Percentiles rank a stretch among this genome's conserved stretches.
These are phyloP conservation scores for Cliona cf. orientalis DNA, from an alignment of 37 sponge, comb jelly and placozoan genomes.

Conservation along the genomic window DNA sequence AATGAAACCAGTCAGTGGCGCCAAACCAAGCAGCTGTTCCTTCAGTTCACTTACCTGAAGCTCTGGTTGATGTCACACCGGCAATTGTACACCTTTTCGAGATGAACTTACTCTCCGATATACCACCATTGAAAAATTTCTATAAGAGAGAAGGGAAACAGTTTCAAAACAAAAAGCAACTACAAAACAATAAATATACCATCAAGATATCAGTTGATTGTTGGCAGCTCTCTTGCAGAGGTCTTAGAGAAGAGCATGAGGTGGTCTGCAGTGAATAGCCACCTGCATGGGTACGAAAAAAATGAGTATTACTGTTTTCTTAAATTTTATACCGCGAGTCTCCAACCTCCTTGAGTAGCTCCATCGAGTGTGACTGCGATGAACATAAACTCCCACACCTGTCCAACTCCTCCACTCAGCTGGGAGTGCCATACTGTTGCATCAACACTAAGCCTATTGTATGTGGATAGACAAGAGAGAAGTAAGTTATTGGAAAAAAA, in stretches of 20 bases:
- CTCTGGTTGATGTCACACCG: neutral
- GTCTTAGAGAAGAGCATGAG: slow-evolving; percentile 11
- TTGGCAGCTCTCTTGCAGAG: neutral
- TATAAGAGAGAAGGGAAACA: neutral
- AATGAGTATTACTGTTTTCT: neutral
- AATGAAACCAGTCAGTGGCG: neutral
- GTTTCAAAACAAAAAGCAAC: neutral
- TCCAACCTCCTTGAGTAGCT: slow-evolving; percentile 11
- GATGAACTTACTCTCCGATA: neutral
- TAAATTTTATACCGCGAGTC: neutral
- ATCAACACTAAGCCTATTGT: slow-evolving; percentile 3
- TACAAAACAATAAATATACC: too few species aligned
- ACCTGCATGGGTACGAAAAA: neutral
- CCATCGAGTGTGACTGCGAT: slow-evolving; percentile 10
- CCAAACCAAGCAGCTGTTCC: neutral
- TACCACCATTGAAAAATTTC: too few species aligned
- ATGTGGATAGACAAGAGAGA: too few species aligned
- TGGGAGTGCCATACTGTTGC: slow-evolving; percentile 20
- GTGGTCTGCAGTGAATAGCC: slow-evolving; percentile 23
- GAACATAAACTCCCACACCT: slow-evolving; percentile 48
- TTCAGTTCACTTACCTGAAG: slow-evolving; percentile 14
- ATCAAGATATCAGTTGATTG: slow-evolving; percentile 2
- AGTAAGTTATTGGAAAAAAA: neutral
- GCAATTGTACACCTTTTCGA: neutral
- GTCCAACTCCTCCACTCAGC: slow-evolving; percentile 38